Evolutionary conservation across 2,113 vertebrate genomes (phyloP).

Genomic region (Puma concolor): DNA sequence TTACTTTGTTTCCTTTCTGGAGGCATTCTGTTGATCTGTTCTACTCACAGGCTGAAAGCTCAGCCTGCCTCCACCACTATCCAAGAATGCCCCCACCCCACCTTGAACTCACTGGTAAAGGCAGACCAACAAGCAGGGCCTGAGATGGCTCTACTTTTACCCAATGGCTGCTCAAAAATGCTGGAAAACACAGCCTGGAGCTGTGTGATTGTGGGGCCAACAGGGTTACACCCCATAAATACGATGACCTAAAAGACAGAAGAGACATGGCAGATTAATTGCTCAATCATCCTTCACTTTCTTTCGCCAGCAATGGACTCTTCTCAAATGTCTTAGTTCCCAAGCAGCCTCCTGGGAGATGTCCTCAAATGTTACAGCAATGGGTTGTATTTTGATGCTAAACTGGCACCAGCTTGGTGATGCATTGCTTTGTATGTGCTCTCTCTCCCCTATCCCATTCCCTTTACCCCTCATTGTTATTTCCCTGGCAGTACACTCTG

Average conservation of each 20-base stretch:
- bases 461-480: background rate
- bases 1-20: background rate
- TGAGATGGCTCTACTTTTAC: background rate
- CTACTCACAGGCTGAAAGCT: background rate
- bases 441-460: background rate
- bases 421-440: background rate
- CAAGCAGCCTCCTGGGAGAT: background rate
- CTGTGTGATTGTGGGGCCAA: background rate
- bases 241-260: background rate
- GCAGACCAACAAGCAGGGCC: background rate
- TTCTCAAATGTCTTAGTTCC: background rate
- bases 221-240: background rate
- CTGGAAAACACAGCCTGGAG: background rate
- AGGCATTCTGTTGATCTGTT: background rate
- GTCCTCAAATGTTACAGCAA: too few species aligned
- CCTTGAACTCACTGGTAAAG: background rate
- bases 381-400: background rate
- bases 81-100: accelerated
- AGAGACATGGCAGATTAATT: background rate
- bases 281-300: background rate
- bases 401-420: background rate
- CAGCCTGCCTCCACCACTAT: background rate
- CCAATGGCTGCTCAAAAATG: background rate
- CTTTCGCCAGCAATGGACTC: background rate
- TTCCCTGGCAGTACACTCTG: background rate